These are phyloP conservation scores for Diarsia rubi DNA, from an alignment of 2,888 invertebrate genomes.

Conservation along the genomic window DNA sequence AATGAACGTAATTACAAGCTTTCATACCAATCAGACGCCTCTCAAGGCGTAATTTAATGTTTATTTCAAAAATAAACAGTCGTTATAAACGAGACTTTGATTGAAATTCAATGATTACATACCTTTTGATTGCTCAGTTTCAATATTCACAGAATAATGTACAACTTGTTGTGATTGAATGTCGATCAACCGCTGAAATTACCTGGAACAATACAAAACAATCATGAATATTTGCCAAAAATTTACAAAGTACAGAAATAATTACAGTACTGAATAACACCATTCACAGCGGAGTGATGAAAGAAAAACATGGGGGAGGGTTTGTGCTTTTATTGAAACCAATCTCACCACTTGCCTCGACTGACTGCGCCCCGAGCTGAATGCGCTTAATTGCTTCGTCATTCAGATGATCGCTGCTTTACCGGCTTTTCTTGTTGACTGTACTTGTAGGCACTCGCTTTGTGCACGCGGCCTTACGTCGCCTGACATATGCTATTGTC, in stretches of 20 bases:
- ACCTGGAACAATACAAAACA: constrained; percentile 79
- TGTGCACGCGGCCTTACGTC: constrained; percentile 82
- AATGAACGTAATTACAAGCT: constrained; percentile 51
- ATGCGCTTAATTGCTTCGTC: constrained; percentile 90
- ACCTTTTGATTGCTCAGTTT: constrained; percentile 10
- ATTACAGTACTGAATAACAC: constrained; percentile 82
- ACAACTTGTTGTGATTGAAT: constrained; percentile 35
- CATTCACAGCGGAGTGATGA: constrained; percentile 87
- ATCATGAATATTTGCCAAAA: constrained; percentile 58
- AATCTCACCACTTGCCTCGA: constrained; percentile 89
- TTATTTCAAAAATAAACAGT: constrained; percentile 36
- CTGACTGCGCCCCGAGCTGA: constrained; percentile 86
- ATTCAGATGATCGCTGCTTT: constrained; percentile 88
- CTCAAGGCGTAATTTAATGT: constrained; percentile 33
- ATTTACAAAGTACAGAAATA: constrained; percentile 57
- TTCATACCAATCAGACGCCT: constrained; percentile 38
- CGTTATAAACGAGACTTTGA: constrained; percentile 1
- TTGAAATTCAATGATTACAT: constrained; percentile 18
- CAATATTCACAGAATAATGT: constrained; percentile 9
- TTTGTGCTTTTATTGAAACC: constrained; percentile 90
- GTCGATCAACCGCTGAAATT: constrained; percentile 60
- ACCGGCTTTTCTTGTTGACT: constrained; percentile 87
- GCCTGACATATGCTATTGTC: constrained; percentile 84
- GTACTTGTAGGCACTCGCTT: constrained; percentile 84
- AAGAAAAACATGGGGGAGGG: constrained; percentile 90